These are phyloP conservation scores for Athetis lepigone DNA, from an alignment of 2,888 invertebrate species.

Conservation along the genomic window DNA sequence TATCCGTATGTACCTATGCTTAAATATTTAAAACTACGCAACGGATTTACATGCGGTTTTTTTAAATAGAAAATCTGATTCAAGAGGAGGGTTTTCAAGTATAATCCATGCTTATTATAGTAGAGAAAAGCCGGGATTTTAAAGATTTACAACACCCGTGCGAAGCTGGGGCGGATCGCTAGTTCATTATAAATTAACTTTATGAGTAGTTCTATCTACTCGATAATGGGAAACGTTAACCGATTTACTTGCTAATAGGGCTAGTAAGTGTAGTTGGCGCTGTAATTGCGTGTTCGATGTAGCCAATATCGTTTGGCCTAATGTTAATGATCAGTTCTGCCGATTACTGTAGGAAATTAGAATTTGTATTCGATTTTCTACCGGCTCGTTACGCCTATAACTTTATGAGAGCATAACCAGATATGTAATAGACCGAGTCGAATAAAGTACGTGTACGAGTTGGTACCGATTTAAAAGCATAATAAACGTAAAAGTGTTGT, in stretches of 20 bases:
- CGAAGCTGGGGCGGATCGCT: too few species aligned
- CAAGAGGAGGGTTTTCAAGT: too few species aligned
- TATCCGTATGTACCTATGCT: too few species aligned
- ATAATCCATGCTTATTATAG: too few species aligned
- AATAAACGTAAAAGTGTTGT: neutral
- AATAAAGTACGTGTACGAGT: neutral
- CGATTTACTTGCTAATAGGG: conserved; percentile 1
- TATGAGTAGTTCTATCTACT: neutral
- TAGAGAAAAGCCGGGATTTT: too few species aligned
- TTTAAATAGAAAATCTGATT: too few species aligned
- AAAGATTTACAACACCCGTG: too few species aligned
- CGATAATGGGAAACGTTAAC: neutral
- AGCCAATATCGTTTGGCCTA: conserved; percentile 2
- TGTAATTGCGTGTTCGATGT: neutral
- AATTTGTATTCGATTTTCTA: neutral
- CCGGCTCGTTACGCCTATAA: neutral
- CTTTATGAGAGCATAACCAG: neutral
- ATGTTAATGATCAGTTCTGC: neutral
- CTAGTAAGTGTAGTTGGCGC: neutral
- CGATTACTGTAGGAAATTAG: neutral
- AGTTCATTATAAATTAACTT: too few species aligned
- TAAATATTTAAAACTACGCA: too few species aligned
- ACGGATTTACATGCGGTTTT: too few species aligned
- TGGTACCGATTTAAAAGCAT: neutral
- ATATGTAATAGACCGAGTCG: neutral